A percentile compares a stretch with the other conserved stretches of the same genome.
phyloP scores from a whole-genome alignment of 2,113 vertebrate genomes.

The Heteronetta atricapilla region DNA sequence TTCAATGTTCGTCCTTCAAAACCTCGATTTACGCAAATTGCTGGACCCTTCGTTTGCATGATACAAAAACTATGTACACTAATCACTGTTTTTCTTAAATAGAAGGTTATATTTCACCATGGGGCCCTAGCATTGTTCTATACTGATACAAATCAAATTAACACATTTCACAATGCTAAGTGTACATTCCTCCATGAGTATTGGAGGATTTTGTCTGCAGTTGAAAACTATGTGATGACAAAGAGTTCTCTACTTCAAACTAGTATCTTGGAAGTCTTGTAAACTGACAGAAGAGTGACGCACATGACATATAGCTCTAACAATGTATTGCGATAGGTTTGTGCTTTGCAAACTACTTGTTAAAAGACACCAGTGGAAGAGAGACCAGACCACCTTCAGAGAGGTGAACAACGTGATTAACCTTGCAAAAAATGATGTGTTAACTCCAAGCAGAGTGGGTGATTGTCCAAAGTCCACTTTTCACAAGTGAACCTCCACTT shows the following conservation, averaged over 20 bases:
- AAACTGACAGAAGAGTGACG: neutral
- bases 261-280: neutral
- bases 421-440: neutral
- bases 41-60: too few species aligned
- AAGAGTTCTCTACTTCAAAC: neutral
- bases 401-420: rapidly evolving
- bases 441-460: neutral
- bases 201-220: neutral
- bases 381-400: neutral
- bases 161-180: too few species aligned
- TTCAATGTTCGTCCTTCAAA: too few species aligned
- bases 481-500: neutral
- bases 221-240: neutral
- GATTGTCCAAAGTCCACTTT: neutral
- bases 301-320: too few species aligned
- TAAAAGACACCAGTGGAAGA: neutral
- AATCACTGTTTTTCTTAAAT: too few species aligned
- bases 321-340: too few species aligned
- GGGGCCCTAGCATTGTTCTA: too few species aligned
- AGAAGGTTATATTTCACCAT: too few species aligned
- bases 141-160: too few species aligned
- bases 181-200: neutral
- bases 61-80: too few species aligned
- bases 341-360: neutral
- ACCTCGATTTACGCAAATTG: too few species aligned